phyloP scores from a whole-genome alignment of 2,113 vertebrate species.

The Zosterops japonicus region DNA sequence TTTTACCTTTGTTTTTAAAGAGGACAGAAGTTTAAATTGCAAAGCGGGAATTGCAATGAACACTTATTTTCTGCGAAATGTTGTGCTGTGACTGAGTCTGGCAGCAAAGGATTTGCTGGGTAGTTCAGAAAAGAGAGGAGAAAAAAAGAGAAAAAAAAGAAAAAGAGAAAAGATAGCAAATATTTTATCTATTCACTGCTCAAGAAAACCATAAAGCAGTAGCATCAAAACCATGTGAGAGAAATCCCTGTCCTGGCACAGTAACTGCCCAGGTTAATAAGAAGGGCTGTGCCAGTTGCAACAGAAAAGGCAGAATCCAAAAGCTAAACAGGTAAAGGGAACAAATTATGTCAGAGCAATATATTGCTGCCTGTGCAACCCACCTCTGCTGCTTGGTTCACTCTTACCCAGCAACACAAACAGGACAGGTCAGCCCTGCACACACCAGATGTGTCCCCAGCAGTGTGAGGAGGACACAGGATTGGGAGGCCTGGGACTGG shows the following conservation, averaged over 20 bases:
- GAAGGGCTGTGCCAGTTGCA: background rate
- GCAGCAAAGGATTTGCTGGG: background rate
- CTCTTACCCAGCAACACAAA: background rate
- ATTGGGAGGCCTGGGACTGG: fast-evolving
- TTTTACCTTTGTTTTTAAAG: background rate
- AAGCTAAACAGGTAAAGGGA: background rate
- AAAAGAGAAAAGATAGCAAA: background rate
- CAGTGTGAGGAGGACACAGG: fast-evolving
- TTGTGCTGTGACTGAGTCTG: background rate
- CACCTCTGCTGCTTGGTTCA: fast-evolving
- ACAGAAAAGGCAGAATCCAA: background rate
- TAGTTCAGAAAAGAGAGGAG: background rate
- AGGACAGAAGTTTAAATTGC: background rate
- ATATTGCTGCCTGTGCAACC: background rate
- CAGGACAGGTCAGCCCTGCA: fast-evolving
- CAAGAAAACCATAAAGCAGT: background rate
- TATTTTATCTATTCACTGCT: background rate
- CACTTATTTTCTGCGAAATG: background rate
- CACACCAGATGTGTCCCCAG: background rate
- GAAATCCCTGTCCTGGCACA: background rate
- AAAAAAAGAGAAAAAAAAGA: background rate
- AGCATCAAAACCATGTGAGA: background rate
- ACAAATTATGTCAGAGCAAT: background rate
- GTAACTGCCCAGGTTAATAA: background rate
- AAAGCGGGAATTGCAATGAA: background rate